Percentiles rank a stretch among this genome's conserved stretches.
These are phyloP conservation scores for Dicrostonyx torquatus DNA, from an alignment of 2,797 vertebrate species.

Conservation along the genomic window DNA sequence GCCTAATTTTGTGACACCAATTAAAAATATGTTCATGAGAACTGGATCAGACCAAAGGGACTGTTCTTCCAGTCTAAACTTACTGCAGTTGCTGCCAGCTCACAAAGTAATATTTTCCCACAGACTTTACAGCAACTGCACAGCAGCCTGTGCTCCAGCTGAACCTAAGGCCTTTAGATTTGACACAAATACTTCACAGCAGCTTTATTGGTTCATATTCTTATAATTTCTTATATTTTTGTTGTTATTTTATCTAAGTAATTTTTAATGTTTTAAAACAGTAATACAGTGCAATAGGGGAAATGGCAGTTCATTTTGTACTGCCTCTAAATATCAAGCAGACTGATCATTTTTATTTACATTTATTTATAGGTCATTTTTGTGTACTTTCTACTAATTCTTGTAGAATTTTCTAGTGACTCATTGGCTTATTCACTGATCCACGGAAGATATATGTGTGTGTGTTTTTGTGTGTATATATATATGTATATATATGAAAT, in stretches of 20 bases:
- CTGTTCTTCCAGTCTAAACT: not conserved
- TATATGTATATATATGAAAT: no score
- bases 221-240: not conserved
- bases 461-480: no score
- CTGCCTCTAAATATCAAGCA: not conserved
- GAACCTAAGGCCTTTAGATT: not conserved
- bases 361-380: not conserved
- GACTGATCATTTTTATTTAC: no score
- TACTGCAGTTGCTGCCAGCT: not conserved
- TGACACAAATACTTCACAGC: not conserved
- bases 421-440: not conserved
- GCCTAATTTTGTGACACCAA: not conserved
- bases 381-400: not conserved
- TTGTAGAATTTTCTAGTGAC: no score
- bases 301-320: not conserved
- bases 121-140: not conserved
- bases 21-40: conserved; percentile 5
- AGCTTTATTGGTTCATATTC: not conserved
- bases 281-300: not conserved
- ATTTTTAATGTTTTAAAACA: not conserved
- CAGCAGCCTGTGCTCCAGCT: not conserved
- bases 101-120: not conserved
- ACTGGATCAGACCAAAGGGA: not conserved
- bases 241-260: not conserved
- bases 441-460: not conserved